Evolutionary conservation across 2,797 vertebrate species (phyloP).

Genomic region (Lacerta agilis): DNA sequence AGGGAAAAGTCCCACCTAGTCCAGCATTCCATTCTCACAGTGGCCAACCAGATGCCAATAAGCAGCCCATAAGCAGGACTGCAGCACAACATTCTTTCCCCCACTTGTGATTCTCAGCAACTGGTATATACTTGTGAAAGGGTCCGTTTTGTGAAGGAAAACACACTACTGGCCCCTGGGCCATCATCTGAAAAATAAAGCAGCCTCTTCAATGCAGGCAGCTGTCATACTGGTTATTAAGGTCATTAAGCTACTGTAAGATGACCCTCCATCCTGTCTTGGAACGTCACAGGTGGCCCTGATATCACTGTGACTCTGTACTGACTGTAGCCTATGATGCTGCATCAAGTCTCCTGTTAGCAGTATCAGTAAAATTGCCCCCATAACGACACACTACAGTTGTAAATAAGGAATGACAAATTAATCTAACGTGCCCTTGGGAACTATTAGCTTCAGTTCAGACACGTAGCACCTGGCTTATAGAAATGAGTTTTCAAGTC

Average conservation of each 20-base stretch:
- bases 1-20: too few species aligned
- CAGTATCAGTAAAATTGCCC: conserved; percentile 38
- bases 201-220: not conserved
- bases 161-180: not conserved
- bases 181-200: not conserved
- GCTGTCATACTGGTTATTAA: not conserved
- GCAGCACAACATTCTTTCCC: too few species aligned
- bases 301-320: not conserved
- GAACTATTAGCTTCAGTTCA: conserved; percentile 1
- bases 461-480: conserved; percentile 47
- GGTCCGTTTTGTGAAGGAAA: not conserved
- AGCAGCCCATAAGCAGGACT: too few species aligned
- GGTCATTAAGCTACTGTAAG: not conserved
- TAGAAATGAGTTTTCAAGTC: not conserved
- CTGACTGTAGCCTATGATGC: not conserved
- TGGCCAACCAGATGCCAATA: too few species aligned
- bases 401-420: not conserved
- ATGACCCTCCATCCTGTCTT: not conserved
- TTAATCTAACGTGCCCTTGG: conserved; percentile 49
- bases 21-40: too few species aligned
- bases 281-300: not conserved
- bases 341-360: not conserved
- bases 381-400: not conserved
- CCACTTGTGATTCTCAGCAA: too few species aligned
- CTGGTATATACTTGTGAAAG: too few species aligned